Conservation (phyloP, 2,113 vertebrate genomes). For the Oncorhynchus gorbuscha region DNA sequence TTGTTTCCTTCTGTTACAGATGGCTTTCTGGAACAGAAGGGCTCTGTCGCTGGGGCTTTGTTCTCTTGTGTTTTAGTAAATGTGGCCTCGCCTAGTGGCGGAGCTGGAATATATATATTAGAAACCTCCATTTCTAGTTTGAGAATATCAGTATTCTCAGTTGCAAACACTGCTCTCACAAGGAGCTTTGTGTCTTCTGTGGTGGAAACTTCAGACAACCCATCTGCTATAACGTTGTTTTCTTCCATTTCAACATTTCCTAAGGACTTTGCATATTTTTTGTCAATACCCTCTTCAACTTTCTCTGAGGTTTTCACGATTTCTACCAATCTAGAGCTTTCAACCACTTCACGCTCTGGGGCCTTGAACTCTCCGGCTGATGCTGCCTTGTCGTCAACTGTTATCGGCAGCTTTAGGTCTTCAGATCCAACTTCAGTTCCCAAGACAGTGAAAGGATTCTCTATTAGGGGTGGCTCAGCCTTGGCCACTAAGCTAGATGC, state of each 20-base stretch:
- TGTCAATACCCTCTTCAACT: constrained; percentile 2
- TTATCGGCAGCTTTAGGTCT: not conserved
- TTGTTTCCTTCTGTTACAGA: constrained; percentile 17
- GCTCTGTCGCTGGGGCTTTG: constrained; percentile 30
- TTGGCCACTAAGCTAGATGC: constrained; percentile 30
- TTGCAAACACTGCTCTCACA: constrained; percentile 34
- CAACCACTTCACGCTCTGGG: constrained; percentile 14
- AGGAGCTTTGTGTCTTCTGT: constrained; percentile 41
- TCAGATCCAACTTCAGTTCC: not conserved
- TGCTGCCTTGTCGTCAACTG: not conserved
- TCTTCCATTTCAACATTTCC: constrained; percentile 8
- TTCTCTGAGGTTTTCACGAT: constrained; percentile 21
- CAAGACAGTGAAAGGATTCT: not conserved
- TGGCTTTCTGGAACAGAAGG: not conserved
- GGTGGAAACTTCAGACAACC: constrained; percentile 21
- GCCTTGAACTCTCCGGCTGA: constrained; percentile 26
- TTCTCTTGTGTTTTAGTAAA: constrained; percentile 42
- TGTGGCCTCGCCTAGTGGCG: constrained; percentile 62
- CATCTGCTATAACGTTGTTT: not conserved
- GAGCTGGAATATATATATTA: constrained; percentile 70
- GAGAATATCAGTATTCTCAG: constrained; percentile 61
- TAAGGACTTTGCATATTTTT: not conserved
- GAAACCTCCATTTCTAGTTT: constrained; percentile 67
- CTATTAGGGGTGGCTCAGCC: constrained; percentile 28
- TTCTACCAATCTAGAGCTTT: not conserved